A percentile compares a stretch with the other conserved stretches of the same genome.
These are phyloP conservation scores for Patella pellucida DNA, from an alignment of 2,888 invertebrate genomes.

Conservation along the genomic window DNA sequence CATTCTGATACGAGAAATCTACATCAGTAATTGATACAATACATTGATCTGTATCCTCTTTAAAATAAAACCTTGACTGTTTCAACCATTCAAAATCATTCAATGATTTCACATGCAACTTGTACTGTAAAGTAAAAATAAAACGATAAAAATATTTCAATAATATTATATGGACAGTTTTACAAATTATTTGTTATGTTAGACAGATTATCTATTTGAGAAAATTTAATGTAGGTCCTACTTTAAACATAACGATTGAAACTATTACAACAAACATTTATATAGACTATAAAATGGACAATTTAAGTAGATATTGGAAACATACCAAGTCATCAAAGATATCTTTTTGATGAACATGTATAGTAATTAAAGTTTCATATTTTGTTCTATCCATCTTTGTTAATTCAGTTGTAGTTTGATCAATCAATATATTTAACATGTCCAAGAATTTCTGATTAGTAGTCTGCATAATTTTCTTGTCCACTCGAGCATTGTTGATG, in stretches of 20 bases:
- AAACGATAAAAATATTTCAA: not conserved
- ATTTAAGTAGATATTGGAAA: not conserved
- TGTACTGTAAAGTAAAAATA: conserved; percentile 75
- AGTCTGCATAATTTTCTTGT: conserved; percentile 94
- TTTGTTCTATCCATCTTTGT: conserved; percentile 92
- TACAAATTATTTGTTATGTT: too few species aligned
- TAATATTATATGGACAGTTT: too few species aligned
- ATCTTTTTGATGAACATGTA: conserved; percentile 97
- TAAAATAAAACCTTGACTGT: conserved; percentile 96
- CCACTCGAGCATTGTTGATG: conserved; percentile 88
- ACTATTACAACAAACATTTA: too few species aligned
- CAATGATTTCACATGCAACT: conserved; percentile 88
- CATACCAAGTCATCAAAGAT: conserved; percentile 95
- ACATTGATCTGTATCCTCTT: conserved; percentile 93
- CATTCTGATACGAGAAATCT: conserved; percentile 94
- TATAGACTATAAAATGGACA: too few species aligned
- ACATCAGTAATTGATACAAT: conserved; percentile 95
- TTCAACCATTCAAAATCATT: conserved; percentile 98
- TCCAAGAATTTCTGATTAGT: conserved; percentile 95
- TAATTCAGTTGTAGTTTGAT: conserved; percentile 93
- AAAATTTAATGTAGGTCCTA: too few species aligned
- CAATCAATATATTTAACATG: conserved; percentile 91
- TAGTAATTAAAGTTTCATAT: conserved; percentile 95
- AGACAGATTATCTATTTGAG: too few species aligned
- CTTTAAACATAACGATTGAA: too few species aligned